These are phyloP conservation scores for Onychomys leucogaster DNA, from an alignment of 2,797 vertebrate species.

Conservation along the genomic window DNA sequence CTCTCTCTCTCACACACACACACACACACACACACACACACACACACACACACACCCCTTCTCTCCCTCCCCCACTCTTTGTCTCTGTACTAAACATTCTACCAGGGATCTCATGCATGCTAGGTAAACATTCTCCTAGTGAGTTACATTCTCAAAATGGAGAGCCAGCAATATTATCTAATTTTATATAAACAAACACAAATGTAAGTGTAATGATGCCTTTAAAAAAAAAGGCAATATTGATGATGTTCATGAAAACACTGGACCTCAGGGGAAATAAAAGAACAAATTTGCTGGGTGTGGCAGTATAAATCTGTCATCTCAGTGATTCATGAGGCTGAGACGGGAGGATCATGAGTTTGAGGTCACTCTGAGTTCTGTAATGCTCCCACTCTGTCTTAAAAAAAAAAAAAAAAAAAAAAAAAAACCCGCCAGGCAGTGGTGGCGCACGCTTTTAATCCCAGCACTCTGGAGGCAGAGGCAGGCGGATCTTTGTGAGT, in stretches of 20 bases:
- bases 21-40: not conserved
- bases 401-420: not conserved
- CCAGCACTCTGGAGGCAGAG: no score
- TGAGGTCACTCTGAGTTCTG: not conserved
- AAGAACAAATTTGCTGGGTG: not conserved
- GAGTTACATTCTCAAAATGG: not conserved
- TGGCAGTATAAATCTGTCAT: not conserved
- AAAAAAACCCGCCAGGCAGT: no score
- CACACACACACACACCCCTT: no score
- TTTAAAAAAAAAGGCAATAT: not conserved
- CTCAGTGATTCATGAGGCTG: not conserved
- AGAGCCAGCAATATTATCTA: not conserved
- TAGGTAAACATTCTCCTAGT: not conserved
- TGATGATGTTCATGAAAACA: not conserved
- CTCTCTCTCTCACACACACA: no score
- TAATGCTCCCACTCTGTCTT: not conserved
- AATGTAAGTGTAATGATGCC: not conserved
- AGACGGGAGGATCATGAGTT: not conserved
- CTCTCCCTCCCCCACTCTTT: not conserved
- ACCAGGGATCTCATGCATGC: not conserved
- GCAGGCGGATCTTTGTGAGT: no score
- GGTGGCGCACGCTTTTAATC: no score
- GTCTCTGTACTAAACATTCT: not conserved
- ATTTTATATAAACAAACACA: not conserved
- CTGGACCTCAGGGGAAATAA: not conserved